These are phyloP conservation scores for Drosophila neocordata DNA, from an alignment of 1,140 invertebrate species.

Conservation along the genomic window DNA sequence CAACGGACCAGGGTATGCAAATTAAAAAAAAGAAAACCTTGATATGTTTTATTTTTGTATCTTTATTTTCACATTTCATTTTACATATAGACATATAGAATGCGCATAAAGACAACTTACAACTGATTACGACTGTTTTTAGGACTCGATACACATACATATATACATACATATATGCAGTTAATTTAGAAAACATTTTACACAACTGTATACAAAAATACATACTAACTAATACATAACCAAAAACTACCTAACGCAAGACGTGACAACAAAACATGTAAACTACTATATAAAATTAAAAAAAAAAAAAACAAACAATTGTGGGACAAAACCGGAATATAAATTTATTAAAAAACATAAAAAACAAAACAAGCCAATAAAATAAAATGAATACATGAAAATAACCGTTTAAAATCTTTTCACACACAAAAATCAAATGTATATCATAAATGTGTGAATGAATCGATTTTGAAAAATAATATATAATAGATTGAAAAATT, in stretches of 20 bases:
- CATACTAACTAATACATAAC: constrained; percentile 35
- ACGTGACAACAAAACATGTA: constrained; percentile 44
- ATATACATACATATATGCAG: constrained; percentile 31
- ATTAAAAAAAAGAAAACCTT: constrained; percentile 11
- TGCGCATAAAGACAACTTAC: constrained; percentile 41
- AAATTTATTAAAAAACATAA: not conserved
- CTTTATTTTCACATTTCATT: constrained; percentile 19
- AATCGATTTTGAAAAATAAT: constrained; percentile 4
- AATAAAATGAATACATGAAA: constrained; percentile 22
- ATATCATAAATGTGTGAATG: not conserved
- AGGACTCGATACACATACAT: not conserved
- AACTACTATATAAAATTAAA: too few species aligned
- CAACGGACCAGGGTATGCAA: constrained; percentile 71
- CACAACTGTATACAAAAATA: constrained; percentile 24
- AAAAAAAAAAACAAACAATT: constrained; percentile 11
- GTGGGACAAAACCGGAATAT: not conserved
- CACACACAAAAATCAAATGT: constrained; percentile 23
- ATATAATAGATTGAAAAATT: constrained; percentile 17
- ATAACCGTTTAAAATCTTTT: constrained; percentile 80
- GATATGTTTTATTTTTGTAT: constrained; percentile 12
- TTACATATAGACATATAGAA: constrained; percentile 49
- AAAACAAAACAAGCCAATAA: constrained; percentile 18
- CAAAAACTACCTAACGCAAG: constrained; percentile 57
- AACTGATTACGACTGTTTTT: constrained; percentile 14
- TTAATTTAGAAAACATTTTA: constrained; percentile 33